Conservation (phyloP, 2,113 vertebrate genomes). For the Crotalus viridis region DNA sequence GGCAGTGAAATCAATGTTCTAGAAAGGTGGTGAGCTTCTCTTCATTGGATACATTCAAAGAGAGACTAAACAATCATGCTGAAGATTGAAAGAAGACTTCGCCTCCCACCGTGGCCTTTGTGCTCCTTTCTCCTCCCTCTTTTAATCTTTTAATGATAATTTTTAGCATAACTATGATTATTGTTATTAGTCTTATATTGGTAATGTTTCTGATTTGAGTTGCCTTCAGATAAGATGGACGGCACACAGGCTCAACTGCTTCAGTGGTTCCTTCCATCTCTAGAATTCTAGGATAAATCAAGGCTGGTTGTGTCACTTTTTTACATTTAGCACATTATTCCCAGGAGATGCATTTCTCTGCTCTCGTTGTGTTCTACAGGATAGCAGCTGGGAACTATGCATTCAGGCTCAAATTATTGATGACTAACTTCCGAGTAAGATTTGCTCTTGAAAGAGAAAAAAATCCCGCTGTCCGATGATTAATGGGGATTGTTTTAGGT, state of each 20-base stretch:
- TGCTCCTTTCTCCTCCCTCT: no score
- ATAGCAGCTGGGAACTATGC: not conserved
- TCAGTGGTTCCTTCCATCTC: not conserved
- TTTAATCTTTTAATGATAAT: no score
- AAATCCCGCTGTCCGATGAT: not conserved
- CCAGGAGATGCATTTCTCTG: not conserved
- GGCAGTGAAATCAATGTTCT: not conserved
- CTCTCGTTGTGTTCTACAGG: not conserved
- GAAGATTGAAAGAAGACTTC: no score
- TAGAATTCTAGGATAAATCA: not conserved
- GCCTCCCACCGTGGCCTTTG: no score
- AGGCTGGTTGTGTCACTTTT: not conserved
- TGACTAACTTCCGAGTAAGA: constrained; percentile 25
- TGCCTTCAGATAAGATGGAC: no score
- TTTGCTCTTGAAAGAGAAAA: constrained; percentile 11
- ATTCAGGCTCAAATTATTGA: constrained; percentile 15
- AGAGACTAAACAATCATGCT: not conserved
- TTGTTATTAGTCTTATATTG: no score
- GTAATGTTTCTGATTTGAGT: no score
- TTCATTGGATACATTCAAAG: not conserved
- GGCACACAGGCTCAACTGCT: not conserved
- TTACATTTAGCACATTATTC: not conserved
- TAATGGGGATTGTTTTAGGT: not conserved
- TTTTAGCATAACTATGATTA: no score
- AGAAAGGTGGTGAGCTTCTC: not conserved